Evolutionary conservation across 1,140 invertebrate genomes (phyloP), one percentile per base, ranked within the genome.

Genomic region (Euglossa dilemma): DNA sequence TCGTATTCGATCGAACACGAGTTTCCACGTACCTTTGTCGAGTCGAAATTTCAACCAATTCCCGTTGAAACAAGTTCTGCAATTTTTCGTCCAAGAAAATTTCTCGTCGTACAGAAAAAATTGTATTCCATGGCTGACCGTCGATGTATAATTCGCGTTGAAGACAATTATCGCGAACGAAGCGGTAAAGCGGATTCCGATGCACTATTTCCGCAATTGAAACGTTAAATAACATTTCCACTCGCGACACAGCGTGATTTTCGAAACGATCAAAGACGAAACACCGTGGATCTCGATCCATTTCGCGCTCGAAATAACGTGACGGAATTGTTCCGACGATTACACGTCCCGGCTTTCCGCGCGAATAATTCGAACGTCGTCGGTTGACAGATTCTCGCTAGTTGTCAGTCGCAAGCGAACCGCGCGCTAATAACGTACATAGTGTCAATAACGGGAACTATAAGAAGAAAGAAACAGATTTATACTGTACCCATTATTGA

Each of bases 301-400:
- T 52, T 64, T 63, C 16, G 23, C 18, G 28, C 61, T 67, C 23
- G 61, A 75, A 81, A 81, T 82, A 59, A 25, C 67, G 14, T 67
- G 23, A 16, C n/a, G 28, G n/a, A 12, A 36, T 36, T 4, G 4
- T 36, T 36, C 36, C 36, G 25, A 52, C 20, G 54, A 67, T 52
- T 57, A 67, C 28, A 11, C 45, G 7, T 14, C 6, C 20, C 16
- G 73, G 0, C 23, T 67, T 57, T 28, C 52, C 5, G 23, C 47
- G 5, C 1, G n/a, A 9, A 43, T 5, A 28, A n/a, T 28, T 56
- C 18, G 28, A 43, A 52, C 47, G 14, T 7, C 9, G 45, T 47
- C 54, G 36, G 47, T 36, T 61, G 54, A 36, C 4, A 36, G 36
- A 36, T 36, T 36, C 36, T 36, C 36, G 36, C 36, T 2, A 66